These are phyloP conservation scores for Perithous albicinctus DNA, from an alignment of 2,888 invertebrate species.

Conservation along the genomic window DNA sequence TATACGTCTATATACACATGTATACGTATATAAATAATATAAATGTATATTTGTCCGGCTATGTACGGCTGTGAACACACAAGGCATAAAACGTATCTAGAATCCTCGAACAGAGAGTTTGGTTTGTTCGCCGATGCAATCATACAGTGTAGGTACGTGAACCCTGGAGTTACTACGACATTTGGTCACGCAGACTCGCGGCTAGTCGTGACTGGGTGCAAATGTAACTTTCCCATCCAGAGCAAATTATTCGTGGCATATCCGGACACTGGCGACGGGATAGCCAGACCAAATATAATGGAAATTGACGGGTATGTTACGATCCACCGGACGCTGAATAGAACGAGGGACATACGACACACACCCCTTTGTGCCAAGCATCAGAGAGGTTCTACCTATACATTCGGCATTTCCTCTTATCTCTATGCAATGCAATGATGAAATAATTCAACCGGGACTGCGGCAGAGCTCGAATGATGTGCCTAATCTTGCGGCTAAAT, in stretches of 20 bases:
- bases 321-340: constrained; percentile 34
- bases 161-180: background rate
- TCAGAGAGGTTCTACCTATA: background rate
- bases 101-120: constrained; percentile 37
- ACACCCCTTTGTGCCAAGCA: constrained; percentile 20
- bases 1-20: constrained; percentile 10
- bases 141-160: background rate
- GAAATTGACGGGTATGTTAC: constrained; percentile 49
- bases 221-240: constrained; percentile 45
- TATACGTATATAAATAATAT: constrained; percentile 24
- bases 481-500: constrained; percentile 28
- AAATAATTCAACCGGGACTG: constrained; percentile 36
- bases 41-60: constrained; percentile 59
- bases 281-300: constrained; percentile 48
- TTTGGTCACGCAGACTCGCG: constrained; percentile 22
- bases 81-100: constrained; percentile 54
- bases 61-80: constrained; percentile 65
- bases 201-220: constrained; percentile 32
- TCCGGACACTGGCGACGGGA: constrained; percentile 16
- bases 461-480: background rate
- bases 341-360: constrained; percentile 15
- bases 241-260: constrained; percentile 43
- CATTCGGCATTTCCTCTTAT: constrained; percentile 13
- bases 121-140: constrained; percentile 33
- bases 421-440: constrained; percentile 10